Evolutionary conservation across 2,888 invertebrate species (phyloP), one percentile per base, ranked within the genome.

Genomic region (Apodemia mormo): DNA sequence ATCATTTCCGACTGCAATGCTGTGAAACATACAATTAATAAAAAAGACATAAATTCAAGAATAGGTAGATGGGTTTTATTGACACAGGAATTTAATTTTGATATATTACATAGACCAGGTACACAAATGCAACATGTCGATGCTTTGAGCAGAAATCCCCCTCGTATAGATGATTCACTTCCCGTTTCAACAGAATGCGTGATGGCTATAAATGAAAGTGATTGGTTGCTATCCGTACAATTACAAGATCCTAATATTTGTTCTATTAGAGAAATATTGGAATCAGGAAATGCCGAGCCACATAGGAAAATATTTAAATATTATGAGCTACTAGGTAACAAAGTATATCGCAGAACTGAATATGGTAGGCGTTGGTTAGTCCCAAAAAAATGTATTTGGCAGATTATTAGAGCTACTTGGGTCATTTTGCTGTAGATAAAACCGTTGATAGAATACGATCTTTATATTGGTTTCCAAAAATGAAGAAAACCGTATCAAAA

Each of bases 401-500:
- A 69, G 43, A 33, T 69, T 65, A 67, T 77, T 22, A 76, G 65
- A 67, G 65, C 64, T 33, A 43, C 8, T 43, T 43, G 8, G 43
- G 43, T 43, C 43, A 43, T 43, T 43, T 37, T 43, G 70, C 79
- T 0, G 69, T 80, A 8, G 78, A 80, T 45, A 81, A 78, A 74
- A 79, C 78, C 72, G 5, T 76, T 30, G 78, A 76, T 67, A 66
- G 75, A 58, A 74, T 77, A 30, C 22, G 33, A 12, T 2, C 37
- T 52, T 66, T 54, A 22, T 77, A 76, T 54, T 79, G 79, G 78
- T 78, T 78, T 67, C 67, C 73, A 22, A 37, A 58, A n/a, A n/a
- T n/a, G n/a, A n/a, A n/a, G n/a, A n/a, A n/a, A n/a, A n/a, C n/a
- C n/a, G n/a, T n/a, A n/a, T n/a, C n/a, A n/a, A n/a, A n/a, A n/a